Evolutionary conservation across 2,888 invertebrate genomes (phyloP), one percentile per base, ranked within the genome.

Genomic region (Pristionchus maxplancki): DNA sequence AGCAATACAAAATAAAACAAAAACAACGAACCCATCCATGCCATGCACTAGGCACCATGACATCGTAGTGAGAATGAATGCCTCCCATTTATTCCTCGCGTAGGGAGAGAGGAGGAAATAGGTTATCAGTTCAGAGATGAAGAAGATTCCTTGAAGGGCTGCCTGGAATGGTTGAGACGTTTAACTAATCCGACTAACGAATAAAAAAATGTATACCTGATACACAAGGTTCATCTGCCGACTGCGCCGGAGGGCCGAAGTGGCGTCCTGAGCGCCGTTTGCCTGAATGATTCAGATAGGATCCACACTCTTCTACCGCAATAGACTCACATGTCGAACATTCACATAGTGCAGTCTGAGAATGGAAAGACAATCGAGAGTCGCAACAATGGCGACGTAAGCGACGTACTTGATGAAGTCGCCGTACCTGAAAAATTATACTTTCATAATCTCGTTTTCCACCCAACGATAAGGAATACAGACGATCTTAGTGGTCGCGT

Each of bases 51-150:
- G n/a, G 28, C 85, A 83, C 91, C 91, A 91, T 0, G 90, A 89
- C 20, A 91, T 67, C 0, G 91, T 89, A 0, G 91, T 89, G n/a
- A 89, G 86, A 6, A 88, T 62, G 82, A 89, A 91, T 5, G 88
- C 86, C n/a, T 87, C 44, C 89, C 89, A 91, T 53, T 78, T 84
- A 50, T 83, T 89, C 28, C 85, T 62, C 11, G 89, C 82, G 34
- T 84, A 88, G 58, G 88, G 88, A 17, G 89, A 84, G 9, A 90
- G 78, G 17, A 89, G 83, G 85, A 90, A 91, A 67, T 91, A 90
- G 28, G 90, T 90, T 17, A 90, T 85, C 62, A 91, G 90, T 71
- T 91, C 91, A 34, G 87, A 62, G 28, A 90, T 89, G 85, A 91
- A 91, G 11, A 91, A 85, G 4, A 84, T 88, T 53, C 90, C 91